Evolutionary conservation across 2,888 invertebrate species (phyloP).

Genomic region (Stenodera caucasica): DNA sequence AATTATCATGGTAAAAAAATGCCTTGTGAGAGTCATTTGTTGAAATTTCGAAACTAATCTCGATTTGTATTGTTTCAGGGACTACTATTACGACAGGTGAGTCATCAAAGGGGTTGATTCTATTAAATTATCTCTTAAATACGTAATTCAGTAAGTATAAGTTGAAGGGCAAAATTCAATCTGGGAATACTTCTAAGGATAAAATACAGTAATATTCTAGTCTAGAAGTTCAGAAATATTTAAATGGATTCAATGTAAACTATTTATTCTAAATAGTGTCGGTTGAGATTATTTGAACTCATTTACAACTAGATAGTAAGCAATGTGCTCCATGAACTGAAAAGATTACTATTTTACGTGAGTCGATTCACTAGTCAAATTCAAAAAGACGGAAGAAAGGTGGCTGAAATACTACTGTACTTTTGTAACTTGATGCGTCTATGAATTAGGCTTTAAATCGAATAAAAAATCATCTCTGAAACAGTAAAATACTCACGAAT

Average conservation of each 20-base stretch:
- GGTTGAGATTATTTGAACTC: neutral
- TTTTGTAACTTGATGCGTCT: neutral
- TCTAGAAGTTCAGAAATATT: too few species aligned
- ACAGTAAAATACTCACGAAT: too few species aligned
- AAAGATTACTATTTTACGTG: constrained; percentile 3
- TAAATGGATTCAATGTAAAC: too few species aligned
- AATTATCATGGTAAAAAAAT: too few species aligned
- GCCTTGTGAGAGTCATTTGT: neutral
- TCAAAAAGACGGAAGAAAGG: neutral
- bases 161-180: too few species aligned
- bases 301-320: constrained; percentile 1
- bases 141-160: too few species aligned
- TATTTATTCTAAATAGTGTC: neutral
- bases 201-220: too few species aligned
- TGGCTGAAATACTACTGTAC: neutral
- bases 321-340: constrained; percentile 2
- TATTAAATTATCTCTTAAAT: too few species aligned
- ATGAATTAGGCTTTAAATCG: too few species aligned
- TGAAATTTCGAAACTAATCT: neutral
- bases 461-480: too few species aligned
- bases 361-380: neutral
- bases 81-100: constrained; percentile 71
- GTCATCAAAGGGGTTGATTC: constrained; percentile 33
- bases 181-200: too few species aligned
- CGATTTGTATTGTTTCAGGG: constrained; percentile 62